A percentile compares a stretch with the other conserved stretches of the same genome.
phyloP scores from a whole-genome alignment of 2,888 invertebrate species.

The Minunthozetes semirufus region DNA sequence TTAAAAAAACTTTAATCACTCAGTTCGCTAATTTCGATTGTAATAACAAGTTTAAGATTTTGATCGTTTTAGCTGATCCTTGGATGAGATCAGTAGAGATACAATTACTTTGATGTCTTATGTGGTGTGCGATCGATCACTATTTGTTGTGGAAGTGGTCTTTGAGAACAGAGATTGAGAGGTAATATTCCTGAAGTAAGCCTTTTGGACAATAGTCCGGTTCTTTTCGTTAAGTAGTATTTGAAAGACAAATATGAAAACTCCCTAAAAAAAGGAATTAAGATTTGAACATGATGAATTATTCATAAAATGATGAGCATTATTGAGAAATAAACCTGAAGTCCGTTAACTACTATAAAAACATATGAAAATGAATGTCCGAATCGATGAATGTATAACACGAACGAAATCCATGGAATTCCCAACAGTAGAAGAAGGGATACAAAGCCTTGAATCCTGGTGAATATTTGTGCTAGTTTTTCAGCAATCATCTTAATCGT shows the following conservation, averaged over 20 bases:
- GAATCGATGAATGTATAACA: conserved; percentile 40
- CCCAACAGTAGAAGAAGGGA: conserved; percentile 39
- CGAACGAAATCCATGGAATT: conserved; percentile 42
- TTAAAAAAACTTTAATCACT: too few species aligned
- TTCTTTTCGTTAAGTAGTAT: conserved; percentile 39
- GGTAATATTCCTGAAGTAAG: not conserved
- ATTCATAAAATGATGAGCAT: not conserved
- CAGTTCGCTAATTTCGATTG: too few species aligned
- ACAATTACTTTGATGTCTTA: too few species aligned
- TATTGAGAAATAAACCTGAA: conserved; percentile 41
- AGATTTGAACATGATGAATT: conserved; percentile 17
- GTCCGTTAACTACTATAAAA: conserved; percentile 40
- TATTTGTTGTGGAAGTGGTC: not conserved
- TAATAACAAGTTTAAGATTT: too few species aligned
- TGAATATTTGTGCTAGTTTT: conserved; percentile 5
- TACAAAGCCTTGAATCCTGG: conserved; percentile 38
- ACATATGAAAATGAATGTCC: conserved; percentile 39
- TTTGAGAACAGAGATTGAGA: not conserved
- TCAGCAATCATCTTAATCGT: not conserved
- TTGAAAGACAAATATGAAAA: conserved; percentile 40
- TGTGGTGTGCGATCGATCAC: too few species aligned
- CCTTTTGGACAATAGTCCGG: conserved; percentile 11
- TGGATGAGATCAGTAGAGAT: too few species aligned
- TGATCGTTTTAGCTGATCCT: too few species aligned
- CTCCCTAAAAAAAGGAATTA: conserved; percentile 36